Evolutionary conservation across 2,888 invertebrate genomes (phyloP), one percentile per base, ranked within the genome.

Genomic region (Lapara coniferarum): DNA sequence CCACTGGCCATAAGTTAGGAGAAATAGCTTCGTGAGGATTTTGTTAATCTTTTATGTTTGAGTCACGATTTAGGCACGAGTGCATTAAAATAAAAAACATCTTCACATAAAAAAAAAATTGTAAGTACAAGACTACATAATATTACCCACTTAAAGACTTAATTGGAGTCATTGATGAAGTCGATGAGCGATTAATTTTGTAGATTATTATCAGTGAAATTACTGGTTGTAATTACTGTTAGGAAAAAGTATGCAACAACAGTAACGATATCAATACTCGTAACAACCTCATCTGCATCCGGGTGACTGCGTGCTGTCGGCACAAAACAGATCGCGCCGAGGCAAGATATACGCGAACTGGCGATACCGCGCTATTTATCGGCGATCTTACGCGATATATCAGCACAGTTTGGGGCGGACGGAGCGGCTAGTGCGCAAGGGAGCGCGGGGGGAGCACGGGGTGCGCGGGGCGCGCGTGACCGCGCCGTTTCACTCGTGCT

Each of bases 401-500:
- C 37, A 37, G 37, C 5, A 6, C 37, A 37, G 37, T 37, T 37
- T 37, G 52, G 52, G 25, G 52, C 4, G 14, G 52, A 8, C 4
- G n/a, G 53, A 10, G 53, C n/a, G n/a, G n/a, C 53, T 16, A 10
- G 53, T 12, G 53, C 10, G n/a, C n/a, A n/a, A 10, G n/a, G 52
- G 52, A n/a, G 52, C 3, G 3, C 14, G 52, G 52, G 52, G 16
- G n/a, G 53, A 4, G 37, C 2, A 4, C 16, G 10, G 55, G 55
- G 55, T 55, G 55, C 10, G 19, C 44, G n/a, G 59, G 59, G 59
- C 59, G 5, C 59, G 59, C 59, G 46, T 59, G 59, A 59, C 59
- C 59, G 5, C 46, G 59, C 14, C 59, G 46, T 46, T 59, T 16
- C 59, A 59, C 58, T 55, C 55, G 12, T 13, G 51, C 66, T 16